Percentiles rank a stretch among this genome's conserved stretches.
Evolutionary conservation across 1,140 invertebrate genomes (phyloP).

Genomic region (Eumaeus atala): DNA sequence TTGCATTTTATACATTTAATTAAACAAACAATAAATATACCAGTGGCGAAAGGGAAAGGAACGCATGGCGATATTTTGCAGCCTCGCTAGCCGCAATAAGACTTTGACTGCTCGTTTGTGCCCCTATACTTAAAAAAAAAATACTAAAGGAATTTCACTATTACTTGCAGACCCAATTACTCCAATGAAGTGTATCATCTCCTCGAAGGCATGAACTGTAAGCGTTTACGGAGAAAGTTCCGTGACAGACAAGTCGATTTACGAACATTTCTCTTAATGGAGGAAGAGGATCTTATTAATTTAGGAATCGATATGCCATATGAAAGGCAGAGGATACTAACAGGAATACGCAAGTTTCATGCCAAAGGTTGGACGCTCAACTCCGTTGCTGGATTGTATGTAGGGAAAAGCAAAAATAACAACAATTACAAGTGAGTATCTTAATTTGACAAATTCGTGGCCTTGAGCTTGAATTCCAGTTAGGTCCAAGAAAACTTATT

Average conservation of each 20-base stretch:
- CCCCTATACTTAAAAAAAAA: no score
- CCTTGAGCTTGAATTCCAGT: no score
- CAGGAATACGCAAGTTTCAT: constrained; percentile 72
- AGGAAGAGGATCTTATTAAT: constrained; percentile 67
- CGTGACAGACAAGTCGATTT: constrained; percentile 59
- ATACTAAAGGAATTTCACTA: neutral
- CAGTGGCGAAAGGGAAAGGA: no score
- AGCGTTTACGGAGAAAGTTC: constrained; percentile 56
- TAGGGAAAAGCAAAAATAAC: constrained; percentile 28
- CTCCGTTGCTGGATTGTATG: constrained; percentile 51
- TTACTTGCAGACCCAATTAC: constrained; percentile 54
- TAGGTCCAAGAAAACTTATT: no score
- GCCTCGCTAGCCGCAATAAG: no score
- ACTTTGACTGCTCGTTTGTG: no score
- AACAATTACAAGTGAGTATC: constrained; percentile 34
- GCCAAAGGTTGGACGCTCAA: constrained; percentile 70
- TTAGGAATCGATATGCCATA: constrained; percentile 73
- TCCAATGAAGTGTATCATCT: constrained; percentile 53
- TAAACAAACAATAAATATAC: no score
- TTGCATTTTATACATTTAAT: no score
- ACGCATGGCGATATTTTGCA: no score
- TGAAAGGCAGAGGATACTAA: constrained; percentile 69
- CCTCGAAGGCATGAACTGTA: constrained; percentile 75
- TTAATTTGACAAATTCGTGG: no score
- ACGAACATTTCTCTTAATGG: constrained; percentile 71